Evolutionary conservation across 2,113 vertebrate species (phyloP).

Genomic region (Alaudala cheleensis): DNA sequence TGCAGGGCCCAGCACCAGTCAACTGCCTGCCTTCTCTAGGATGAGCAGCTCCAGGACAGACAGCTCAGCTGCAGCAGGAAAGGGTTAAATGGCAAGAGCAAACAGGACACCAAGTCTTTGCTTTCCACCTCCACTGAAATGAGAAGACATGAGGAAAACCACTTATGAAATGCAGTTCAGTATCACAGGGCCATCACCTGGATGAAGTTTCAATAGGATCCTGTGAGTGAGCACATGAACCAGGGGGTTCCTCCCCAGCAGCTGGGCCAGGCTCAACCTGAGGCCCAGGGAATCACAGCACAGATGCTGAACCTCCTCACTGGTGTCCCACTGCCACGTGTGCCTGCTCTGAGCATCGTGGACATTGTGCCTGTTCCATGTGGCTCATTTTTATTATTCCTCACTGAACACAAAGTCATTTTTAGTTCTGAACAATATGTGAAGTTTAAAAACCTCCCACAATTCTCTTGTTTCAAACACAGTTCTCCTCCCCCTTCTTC

Average conservation of each 20-base stretch:
- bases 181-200: neutral
- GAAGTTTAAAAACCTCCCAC: neutral
- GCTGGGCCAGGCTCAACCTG: neutral
- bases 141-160: neutral
- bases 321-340: neutral
- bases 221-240: fast-evolving
- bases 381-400: neutral
- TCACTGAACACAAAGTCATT: neutral
- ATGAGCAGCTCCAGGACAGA: neutral
- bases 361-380: neutral
- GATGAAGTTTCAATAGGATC: neutral
- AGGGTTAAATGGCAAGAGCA: neutral
- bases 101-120: fast-evolving
- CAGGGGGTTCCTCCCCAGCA: neutral
- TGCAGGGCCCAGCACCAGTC: neutral
- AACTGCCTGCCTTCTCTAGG: neutral
- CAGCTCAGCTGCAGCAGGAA: neutral
- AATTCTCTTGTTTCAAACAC: neutral
- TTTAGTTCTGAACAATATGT: neutral
- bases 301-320: neutral
- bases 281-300: fast-evolving
- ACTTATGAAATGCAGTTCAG: neutral
- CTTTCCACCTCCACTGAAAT: neutral
- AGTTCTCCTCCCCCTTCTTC: neutral
- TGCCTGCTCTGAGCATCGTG: neutral